These are phyloP conservation scores for Chaetodon trifascialis DNA, from an alignment of 2,113 vertebrate genomes.

Conservation along the genomic window DNA sequence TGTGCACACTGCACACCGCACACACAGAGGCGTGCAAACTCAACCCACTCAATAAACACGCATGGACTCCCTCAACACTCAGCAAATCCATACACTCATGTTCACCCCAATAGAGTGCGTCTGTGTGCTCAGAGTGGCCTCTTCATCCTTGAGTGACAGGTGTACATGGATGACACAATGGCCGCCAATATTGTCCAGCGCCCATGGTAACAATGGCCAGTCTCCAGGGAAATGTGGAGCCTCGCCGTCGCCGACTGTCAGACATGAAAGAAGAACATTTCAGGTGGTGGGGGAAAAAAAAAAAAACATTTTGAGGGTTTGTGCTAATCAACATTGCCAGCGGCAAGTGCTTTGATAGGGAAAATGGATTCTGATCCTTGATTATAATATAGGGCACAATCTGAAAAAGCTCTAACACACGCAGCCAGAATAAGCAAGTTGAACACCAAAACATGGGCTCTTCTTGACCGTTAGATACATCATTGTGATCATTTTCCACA, in stretches of 20 bases:
- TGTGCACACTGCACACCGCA: slow-evolving; percentile 36
- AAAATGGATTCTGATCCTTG: slow-evolving; percentile 85
- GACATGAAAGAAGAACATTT: slow-evolving; percentile 92
- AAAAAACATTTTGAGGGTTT: slow-evolving; percentile 84
- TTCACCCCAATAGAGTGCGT: slow-evolving; percentile 52
- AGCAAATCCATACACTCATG: slow-evolving; percentile 50
- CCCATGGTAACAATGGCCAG: slow-evolving; percentile 85
- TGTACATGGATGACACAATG: slow-evolving; percentile 85
- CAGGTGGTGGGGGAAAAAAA: slow-evolving; percentile 86
- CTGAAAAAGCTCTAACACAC: slow-evolving; percentile 56
- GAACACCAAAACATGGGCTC: slow-evolving; percentile 36
- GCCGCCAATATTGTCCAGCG: slow-evolving; percentile 88
- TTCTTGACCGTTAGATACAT: slow-evolving; percentile 49
- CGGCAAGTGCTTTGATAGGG: slow-evolving; percentile 89
- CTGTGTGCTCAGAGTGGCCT: slow-evolving; percentile 53
- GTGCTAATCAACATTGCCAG: slow-evolving; percentile 82
- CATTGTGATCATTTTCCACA: slow-evolving; percentile 42
- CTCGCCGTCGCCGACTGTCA: slow-evolving; percentile 79
- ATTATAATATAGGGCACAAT: slow-evolving; percentile 73
- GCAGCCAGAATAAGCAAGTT: slow-evolving; percentile 30
- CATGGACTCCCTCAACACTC: slow-evolving; percentile 54
- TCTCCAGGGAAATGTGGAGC: slow-evolving; percentile 87
- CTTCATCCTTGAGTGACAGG: slow-evolving; percentile 87
- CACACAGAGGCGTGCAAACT: slow-evolving; percentile 34
- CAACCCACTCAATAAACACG: slow-evolving; percentile 50